These are phyloP conservation scores for Chloroclystis v-ata DNA, from an alignment of 2,888 invertebrate genomes.

Conservation along the genomic window DNA sequence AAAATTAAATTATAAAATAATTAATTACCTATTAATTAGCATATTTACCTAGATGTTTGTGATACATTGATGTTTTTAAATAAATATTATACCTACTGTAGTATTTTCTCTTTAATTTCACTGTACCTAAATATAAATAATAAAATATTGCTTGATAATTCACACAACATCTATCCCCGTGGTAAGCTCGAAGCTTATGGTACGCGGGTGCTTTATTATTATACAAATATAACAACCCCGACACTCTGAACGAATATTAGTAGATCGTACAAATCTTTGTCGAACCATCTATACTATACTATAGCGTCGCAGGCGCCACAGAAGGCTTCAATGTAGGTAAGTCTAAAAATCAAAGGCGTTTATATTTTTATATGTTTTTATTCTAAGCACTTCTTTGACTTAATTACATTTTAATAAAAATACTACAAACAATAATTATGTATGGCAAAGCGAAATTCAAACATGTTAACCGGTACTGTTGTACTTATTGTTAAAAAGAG, in stretches of 20 bases:
- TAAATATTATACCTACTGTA: slow-evolving; percentile 13
- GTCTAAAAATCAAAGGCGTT: slow-evolving; percentile 22
- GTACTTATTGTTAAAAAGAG: slow-evolving; percentile 3
- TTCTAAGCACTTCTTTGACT: slow-evolving; percentile 71
- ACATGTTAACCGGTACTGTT: neutral
- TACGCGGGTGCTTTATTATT: too few relatives aligned
- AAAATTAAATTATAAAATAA: neutral
- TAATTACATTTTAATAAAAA: slow-evolving; percentile 56
- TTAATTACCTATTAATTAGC: slow-evolving; percentile 12
- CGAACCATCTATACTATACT: too few relatives aligned
- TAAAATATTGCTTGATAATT: too few relatives aligned
- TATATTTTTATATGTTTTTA: slow-evolving; percentile 53
- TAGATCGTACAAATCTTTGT: too few relatives aligned
- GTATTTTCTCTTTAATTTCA: neutral
- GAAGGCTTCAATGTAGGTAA: slow-evolving; percentile 6
- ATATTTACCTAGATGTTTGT: slow-evolving; percentile 20
- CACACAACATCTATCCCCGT: too few relatives aligned
- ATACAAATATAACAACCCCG: too few relatives aligned
- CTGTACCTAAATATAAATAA: neutral
- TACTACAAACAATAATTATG: slow-evolving; percentile 53
- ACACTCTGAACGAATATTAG: too few relatives aligned
- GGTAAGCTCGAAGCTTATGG: too few relatives aligned
- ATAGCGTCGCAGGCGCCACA: too few relatives aligned
- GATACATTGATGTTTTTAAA: slow-evolving; percentile 17
- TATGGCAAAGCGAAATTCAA: slow-evolving; percentile 52